Base-by-base conservation (phyloP, 2,797 vertebrate species). In the Craterocephalus amniculus region DNA sequence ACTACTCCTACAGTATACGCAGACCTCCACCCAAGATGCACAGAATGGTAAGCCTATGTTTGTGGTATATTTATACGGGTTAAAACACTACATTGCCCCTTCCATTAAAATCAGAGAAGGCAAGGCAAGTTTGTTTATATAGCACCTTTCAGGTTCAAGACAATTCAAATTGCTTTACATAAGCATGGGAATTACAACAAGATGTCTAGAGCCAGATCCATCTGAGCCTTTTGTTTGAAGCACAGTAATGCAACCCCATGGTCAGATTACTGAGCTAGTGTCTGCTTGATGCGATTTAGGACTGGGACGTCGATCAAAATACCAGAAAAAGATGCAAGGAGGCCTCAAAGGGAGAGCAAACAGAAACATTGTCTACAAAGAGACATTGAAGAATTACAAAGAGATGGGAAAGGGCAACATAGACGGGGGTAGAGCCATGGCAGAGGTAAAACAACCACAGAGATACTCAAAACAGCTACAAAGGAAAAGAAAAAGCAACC, bases 1-100 rank as follows among this genome's bases (percentile, higher is more conserved):
- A 98, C 89, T 99, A 95, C 79, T 96, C 96, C 38, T 94, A 94
- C 89, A 96, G 93, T 4, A 92, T 94, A 58, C 92, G 92, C 65
- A 96, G 94, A 84, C 95, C 96, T 34, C 92, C 93, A 59, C 81
- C 89, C 18, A 97, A 96, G 93, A 96, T 94, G 31, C 96, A 95
- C 88, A 94, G 95, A 87, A 94, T 95, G 92, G 91, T 91, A 79
- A 84, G 84, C 11, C 55, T 22, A n/a, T 4, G 5, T 7, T 56
- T n/a, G 54, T 20, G 11, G 22, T 26, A 20, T 56, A 57, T n/a
- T 48, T 56, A 27, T 34, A 2, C 11, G n/a, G 20, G 43, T 13
- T 31, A 55, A 31, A 16, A n/a, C 36, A 38, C 20, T 22, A 14
- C 14, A 31, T 22, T 5, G 35, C 31, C 8, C 35, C 24, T 34